Base-by-base conservation (phyloP, 2,113 vertebrate genomes). In the Perognathus longimembris region DNA sequence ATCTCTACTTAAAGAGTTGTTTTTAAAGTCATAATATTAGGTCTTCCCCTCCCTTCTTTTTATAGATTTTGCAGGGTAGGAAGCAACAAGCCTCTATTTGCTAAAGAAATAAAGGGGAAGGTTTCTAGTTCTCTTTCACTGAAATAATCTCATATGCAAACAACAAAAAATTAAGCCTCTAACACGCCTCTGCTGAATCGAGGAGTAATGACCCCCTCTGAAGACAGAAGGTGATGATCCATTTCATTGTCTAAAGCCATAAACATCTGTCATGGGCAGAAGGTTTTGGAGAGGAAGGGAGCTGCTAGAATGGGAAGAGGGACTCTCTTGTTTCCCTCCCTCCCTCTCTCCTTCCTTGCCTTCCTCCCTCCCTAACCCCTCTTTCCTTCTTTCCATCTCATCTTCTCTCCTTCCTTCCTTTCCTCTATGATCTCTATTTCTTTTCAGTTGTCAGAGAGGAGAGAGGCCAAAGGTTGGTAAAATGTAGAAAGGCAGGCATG, bases 151-250 rank as follows among this genome's bases (percentile, higher is more conserved):
- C 42, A 26, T 91, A 90, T 28, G 80, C 70, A 96, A 98, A 87
- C 71, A 90, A 89, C 88, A 88, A 90, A 76, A 93, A 92, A 88
- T 75, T 74, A 78, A 97, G 86, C 77, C 81, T 76, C 0, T 0
- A 70, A 79, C 67, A 79, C 1, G n/a, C 67, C 90, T 93, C 70
- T 94, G 84, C 67, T 89, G 88, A 97, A 97, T n/a, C 67, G 76
- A 97, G 94, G 54, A 88, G 21, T 95, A 95, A 95, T 88, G 94
- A 93, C 92, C 12, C 5, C 88, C 83, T 80, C 66, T 74, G 32
- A 83, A 92, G 88, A 45, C 24, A 94, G 97, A 97, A 97, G 74
- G 92, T 82, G 70, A 92, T 64, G 54, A 95, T 96, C 71, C 54
- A 0, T 96, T 97, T 95, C 34, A 75, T 89, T 93, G 82, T 73